Conservation (phyloP, 2,113 vertebrate species). For the Blennius ocellaris region DNA sequence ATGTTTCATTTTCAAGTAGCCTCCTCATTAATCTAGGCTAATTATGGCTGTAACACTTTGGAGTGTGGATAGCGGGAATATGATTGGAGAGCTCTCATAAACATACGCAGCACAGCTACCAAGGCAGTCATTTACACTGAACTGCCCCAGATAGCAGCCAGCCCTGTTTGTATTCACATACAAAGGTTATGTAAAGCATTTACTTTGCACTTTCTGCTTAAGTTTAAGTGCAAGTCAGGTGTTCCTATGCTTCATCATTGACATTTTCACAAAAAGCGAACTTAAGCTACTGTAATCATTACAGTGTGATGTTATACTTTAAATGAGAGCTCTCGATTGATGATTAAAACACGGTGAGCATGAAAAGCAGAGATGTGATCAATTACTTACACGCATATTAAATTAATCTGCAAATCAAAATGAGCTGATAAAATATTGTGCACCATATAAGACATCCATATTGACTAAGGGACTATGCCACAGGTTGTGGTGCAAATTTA, state of each 20-base stretch:
- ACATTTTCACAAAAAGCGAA: not conserved
- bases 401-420: too few species aligned
- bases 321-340: too few species aligned
- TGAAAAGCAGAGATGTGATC: too few species aligned
- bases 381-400: too few species aligned
- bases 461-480: too few species aligned
- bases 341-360: too few species aligned
- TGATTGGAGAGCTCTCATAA: slow-evolving; percentile 63
- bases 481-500: too few species aligned
- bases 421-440: too few species aligned
- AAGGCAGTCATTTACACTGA: slow-evolving; percentile 57
- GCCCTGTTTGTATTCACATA: slow-evolving; percentile 34
- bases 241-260: not conserved
- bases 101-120: slow-evolving; percentile 60
- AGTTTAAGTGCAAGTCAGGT: slow-evolving; percentile 3
- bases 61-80: slow-evolving; percentile 62
- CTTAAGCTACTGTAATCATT: too few species aligned
- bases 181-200: slow-evolving; percentile 10
- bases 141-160: slow-evolving; percentile 67
- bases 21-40: slow-evolving; percentile 79
- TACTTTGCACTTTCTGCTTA: slow-evolving; percentile 23
- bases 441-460: too few species aligned
- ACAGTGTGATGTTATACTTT: too few species aligned
- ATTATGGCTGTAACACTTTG: slow-evolving; percentile 76
- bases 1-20: slow-evolving; percentile 67